Evolutionary conservation across 1,140 invertebrate genomes (phyloP), one percentile per base, ranked within the genome.

Genomic region (Lethrus apterus): DNA sequence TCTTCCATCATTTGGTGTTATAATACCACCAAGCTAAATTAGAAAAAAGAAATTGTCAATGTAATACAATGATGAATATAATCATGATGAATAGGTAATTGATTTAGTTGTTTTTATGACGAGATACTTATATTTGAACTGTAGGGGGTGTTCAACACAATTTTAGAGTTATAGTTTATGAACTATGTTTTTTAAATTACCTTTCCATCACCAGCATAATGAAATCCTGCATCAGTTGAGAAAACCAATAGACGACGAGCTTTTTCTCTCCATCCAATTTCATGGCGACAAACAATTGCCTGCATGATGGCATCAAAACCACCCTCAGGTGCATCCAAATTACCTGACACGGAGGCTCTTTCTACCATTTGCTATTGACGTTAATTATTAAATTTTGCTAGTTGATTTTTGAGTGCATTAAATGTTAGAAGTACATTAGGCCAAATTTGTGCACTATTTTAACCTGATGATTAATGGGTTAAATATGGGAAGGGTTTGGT

Each of bases 231-330:
- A 54, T 83, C 78, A 2, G 79, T 81, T 8, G 76, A 70, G 41
- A 81, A 72, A 0, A 84, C 66, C 1, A 84, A 56, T 15, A 84
- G 66, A 58, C 75, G 75, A 50, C 77, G 69, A 8, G 81, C 77
- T 34, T 76, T 65, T 5, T 69, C 57, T 42, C 79, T 67, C 79
- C 80, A 83, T 26, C 76, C 78, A 48, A 83, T 80, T 53, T 75
- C 54, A 10, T 79, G 52, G 4, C 69, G 69, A 54, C 82, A 84
- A 1, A 74, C 73, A 13, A 84, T 73, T 0, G 73, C 79, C 62
- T 91, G 86, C 72, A 88, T 83, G 18, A 91, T 72, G 3, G 83
- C 86, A 63, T 90, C 86, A 19, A 89, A 75, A 1, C 83, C 83
- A 23, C 84, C 85, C 67, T 90, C 86, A 1, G 84, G 84, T 2